Evolutionary conservation across 2,113 vertebrate species (phyloP), one percentile per base, ranked within the genome.

Genomic region (Garra rufa): DNA sequence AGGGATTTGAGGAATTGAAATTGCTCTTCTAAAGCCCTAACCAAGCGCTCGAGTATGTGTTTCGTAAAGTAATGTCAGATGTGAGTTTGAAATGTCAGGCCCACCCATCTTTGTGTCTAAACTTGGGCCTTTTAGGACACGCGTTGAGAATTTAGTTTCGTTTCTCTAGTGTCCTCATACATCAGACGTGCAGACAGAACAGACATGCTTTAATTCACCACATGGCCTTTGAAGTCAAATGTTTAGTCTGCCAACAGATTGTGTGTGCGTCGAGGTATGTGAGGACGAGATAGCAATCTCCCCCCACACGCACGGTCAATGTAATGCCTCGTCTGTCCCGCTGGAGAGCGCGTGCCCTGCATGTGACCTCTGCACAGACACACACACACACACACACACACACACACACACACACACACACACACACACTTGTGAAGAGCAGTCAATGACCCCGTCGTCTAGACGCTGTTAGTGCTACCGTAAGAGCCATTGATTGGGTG

Each of bases 401-500:
- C 85, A 82, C 34, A 76, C 78, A 85, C 70, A 81, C 79, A 84
- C 13, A 43, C 24, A 82, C 69, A 82, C 46, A 59, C 79, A 82
- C 71, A 86, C 79, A 84, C 14, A 48, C 28, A 83, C 61, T 44
- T 61, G 75, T 83, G 75, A 75, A 85, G 76, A 83, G 85, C 81
- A 86, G 85, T 86, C 81, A 78, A 59, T 86, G 85, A 86, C 85
- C 85, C 81, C 14, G 41, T 55, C 50, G 85, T 86, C 85, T 86
- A 86, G 85, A 86, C 85, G n/a, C 82, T 76, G 52, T 86, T 61
- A 83, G 85, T 74, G 76, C 81, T 79, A 65, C 85, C 76, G 69
- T 79, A 77, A 83, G 52, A 83, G 75, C 43, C 85, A 86, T 86
- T 86, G 85, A 86, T 86, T 86, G 67, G 85, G 75, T 83, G 81